Evolutionary conservation across 2,797 vertebrate genomes (phyloP).

Genomic region (Pachyuromys duprasi): DNA sequence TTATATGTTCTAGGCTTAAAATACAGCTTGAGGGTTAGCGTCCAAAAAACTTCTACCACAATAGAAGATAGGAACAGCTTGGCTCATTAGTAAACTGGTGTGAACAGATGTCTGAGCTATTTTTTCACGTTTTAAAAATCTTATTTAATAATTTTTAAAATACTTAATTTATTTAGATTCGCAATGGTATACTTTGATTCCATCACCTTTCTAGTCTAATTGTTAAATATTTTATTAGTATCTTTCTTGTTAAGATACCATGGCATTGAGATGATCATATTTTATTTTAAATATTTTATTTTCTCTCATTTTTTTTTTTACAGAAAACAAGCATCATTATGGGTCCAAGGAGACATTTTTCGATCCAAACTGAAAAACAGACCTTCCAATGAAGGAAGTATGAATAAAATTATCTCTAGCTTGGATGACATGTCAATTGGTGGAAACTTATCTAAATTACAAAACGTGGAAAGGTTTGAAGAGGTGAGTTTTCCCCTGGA

Average conservation of each 20-base stretch:
- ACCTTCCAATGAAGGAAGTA: conserved; percentile 85
- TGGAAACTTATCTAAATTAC: conserved; percentile 84
- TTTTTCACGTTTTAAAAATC: conserved; percentile 17
- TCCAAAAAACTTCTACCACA: neutral
- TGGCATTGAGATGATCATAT: neutral
- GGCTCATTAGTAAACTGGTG: neutral
- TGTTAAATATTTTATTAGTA: neutral
- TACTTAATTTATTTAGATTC: conserved; percentile 15
- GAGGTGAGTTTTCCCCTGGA: conserved; percentile 88
- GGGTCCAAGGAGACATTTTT: conserved; percentile 93
- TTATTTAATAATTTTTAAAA: neutral
- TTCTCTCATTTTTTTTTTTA: conserved; percentile 26
- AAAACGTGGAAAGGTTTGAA: conserved; percentile 87
- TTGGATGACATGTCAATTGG: conserved; percentile 92
- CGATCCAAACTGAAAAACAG: conserved; percentile 90
- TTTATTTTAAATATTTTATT: conserved; percentile 45
- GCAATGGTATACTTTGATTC: neutral
- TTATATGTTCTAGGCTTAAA: conserved; percentile 1
- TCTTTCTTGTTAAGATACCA: neutral
- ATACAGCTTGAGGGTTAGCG: neutral
- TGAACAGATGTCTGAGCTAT: neutral
- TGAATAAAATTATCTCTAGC: conserved; percentile 91
- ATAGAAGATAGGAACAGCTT: neutral
- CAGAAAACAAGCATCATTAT: conserved; percentile 94
- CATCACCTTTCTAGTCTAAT: neutral